A percentile compares a stretch with the other conserved stretches of the same genome.
phyloP scores from a whole-genome alignment of 2,797 vertebrate species.

The Lacerta viridis region DNA sequence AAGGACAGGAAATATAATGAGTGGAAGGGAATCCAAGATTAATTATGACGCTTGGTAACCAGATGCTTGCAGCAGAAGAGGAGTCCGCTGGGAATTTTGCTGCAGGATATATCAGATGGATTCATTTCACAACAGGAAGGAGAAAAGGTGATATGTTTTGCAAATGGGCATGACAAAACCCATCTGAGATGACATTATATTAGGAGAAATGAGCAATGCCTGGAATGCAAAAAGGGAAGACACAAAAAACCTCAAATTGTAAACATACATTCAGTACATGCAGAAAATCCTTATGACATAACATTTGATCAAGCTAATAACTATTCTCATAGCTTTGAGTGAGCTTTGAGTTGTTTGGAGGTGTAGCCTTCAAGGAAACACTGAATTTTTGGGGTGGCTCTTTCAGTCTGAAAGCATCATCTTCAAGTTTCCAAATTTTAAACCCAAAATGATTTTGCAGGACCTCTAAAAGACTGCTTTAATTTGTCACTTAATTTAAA shows the following conservation, averaged over 20 bases:
- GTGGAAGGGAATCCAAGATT: constrained; percentile 29
- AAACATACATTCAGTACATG: not conserved
- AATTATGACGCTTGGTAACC: constrained; percentile 1
- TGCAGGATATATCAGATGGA: constrained; percentile 24
- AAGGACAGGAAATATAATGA: constrained; percentile 23
- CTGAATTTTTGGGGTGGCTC: not conserved
- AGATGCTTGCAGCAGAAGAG: constrained; percentile 26
- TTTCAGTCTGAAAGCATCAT: constrained; percentile 13
- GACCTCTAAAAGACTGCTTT: constrained; percentile 4
- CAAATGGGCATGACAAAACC: not conserved
- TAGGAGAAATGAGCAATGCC: not conserved
- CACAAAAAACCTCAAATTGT: not conserved
- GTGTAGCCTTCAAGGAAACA: too few relatives aligned
- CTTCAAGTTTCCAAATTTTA: constrained; percentile 19
- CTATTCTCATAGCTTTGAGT: too few relatives aligned
- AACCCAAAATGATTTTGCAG: constrained; percentile 31
- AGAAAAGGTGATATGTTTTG: constrained; percentile 24
- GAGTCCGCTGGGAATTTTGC: not conserved
- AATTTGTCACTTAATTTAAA: constrained; percentile 35
- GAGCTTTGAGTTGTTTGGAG: too few relatives aligned
- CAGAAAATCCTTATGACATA: not conserved
- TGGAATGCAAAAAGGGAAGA: not conserved
- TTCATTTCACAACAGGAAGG: constrained; percentile 25
- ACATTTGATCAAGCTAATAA: not conserved
- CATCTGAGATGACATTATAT: not conserved